Conservation (phyloP, 1,140 invertebrate species). For the Lucilia cuprina region DNA sequence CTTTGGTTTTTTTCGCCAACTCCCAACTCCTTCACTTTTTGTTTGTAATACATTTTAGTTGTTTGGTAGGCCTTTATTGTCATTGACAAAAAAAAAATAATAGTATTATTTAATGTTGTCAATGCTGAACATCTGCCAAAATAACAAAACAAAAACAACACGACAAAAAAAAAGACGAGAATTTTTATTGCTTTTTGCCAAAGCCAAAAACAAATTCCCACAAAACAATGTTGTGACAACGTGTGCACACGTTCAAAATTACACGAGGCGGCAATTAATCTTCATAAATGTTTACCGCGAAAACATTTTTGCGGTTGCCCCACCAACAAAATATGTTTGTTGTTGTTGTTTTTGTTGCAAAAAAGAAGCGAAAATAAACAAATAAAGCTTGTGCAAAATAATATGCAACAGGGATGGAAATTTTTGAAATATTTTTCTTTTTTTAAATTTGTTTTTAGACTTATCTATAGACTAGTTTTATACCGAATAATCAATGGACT, state of each 20-base stretch:
- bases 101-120: conserved; percentile 8
- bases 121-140: conserved; percentile 32
- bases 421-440: no score
- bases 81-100: neutral
- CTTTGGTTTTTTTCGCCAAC: neutral
- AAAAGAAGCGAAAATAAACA: neutral
- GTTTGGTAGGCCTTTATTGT: neutral
- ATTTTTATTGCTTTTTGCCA: conserved; percentile 30
- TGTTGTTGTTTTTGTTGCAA: neutral
- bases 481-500: no score
- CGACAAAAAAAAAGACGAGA: neutral
- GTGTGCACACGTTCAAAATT: conserved; percentile 34
- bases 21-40: neutral
- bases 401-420: no score
- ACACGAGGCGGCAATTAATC: conserved; percentile 37
- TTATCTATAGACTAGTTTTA: no score
- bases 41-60: neutral
- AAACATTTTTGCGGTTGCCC: conserved; percentile 39
- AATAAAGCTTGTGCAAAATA: neutral
- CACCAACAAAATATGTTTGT: no score
- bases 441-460: no score
- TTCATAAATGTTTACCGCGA: conserved; percentile 40
- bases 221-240: conserved; percentile 35
- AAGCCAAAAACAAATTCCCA: conserved; percentile 33
- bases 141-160: neutral